phyloP scores from a whole-genome alignment of 2,888 invertebrate genomes.

The Hirtodrosophila histrioides region DNA sequence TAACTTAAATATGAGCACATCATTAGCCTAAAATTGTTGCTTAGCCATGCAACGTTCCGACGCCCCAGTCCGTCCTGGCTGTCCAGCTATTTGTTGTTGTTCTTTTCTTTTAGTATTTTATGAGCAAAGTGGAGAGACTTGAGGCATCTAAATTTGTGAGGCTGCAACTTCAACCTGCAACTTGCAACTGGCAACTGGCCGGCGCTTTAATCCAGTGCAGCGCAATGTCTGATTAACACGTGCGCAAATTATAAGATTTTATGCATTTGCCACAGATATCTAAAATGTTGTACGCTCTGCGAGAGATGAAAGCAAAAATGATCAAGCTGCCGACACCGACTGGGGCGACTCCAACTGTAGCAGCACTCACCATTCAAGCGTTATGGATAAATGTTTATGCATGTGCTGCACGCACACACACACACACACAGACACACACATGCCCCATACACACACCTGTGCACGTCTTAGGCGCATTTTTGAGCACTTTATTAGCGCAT shows the following conservation, averaged over 20 bases:
- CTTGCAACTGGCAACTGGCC: conserved; percentile 24
- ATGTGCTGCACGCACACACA: conserved; percentile 67
- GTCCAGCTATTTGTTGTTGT: conserved; percentile 3
- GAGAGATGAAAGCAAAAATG: conserved; percentile 77
- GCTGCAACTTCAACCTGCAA: conserved; percentile 9
- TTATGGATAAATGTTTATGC: conserved; percentile 73
- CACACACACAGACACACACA: conserved; percentile 14
- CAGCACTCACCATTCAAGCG: conserved; percentile 58
- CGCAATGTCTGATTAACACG: conserved; percentile 78
- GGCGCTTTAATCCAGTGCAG: conserved; percentile 49
- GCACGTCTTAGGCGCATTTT: conserved; percentile 31
- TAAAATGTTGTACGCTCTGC: conserved; percentile 53
- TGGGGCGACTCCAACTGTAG: conserved; percentile 11
- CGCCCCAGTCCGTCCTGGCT: not conserved
- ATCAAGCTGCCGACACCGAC: conserved; percentile 62
- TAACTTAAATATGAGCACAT: conserved; percentile 80
- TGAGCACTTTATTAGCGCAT: conserved; percentile 64
- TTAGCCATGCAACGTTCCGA: conserved; percentile 54
- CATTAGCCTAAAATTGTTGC: conserved; percentile 80
- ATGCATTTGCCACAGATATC: conserved; percentile 79
- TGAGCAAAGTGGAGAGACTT: not conserved
- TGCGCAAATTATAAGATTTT: conserved; percentile 81
- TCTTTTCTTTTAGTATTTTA: not conserved
- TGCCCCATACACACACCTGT: conserved; percentile 17
- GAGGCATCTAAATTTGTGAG: conserved; percentile 19